A percentile compares a stretch with the other conserved stretches of the same genome.
phyloP scores from a whole-genome alignment of 2,888 invertebrate species.

The Drosophila mulleri region DNA sequence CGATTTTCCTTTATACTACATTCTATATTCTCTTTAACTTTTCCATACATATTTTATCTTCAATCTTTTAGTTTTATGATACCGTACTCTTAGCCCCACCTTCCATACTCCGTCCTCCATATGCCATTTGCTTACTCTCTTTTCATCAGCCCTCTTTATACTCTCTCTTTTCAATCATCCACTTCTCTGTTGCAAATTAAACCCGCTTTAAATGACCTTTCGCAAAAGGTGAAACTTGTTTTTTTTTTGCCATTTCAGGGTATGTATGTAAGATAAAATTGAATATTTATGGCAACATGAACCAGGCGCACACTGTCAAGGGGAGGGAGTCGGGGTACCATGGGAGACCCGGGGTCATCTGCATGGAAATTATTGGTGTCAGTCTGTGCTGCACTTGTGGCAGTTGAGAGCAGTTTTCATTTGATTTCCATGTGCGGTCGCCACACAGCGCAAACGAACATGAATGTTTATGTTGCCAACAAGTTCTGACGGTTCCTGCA shows the following conservation, averaged over 20 bases:
- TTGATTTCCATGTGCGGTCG: constrained; percentile 58
- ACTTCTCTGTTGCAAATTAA: constrained; percentile 13
- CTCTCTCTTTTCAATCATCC: background rate
- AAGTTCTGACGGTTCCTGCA: constrained; percentile 14
- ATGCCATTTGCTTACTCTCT: background rate
- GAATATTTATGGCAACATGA: constrained; percentile 55
- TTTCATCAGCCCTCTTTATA: background rate
- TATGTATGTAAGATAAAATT: constrained; percentile 43
- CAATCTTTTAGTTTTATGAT: no score
- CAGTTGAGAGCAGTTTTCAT: constrained; percentile 51
- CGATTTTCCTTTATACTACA: background rate
- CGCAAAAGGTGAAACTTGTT: background rate
- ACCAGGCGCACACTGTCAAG: background rate
- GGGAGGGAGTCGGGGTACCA: no score
- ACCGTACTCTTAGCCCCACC: no score
- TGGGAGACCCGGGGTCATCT: background rate
- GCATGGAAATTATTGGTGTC: constrained; percentile 36
- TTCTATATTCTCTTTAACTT: background rate
- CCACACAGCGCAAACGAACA: constrained; percentile 42
- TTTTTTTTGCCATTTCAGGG: constrained; percentile 28
- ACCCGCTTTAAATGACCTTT: constrained; percentile 18
- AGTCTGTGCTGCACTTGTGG: constrained; percentile 44
- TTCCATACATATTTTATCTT: no score
- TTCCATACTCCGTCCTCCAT: background rate
- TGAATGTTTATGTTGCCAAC: constrained; percentile 19